Evolutionary conservation across 2,113 vertebrate species (phyloP).

Genomic region (Neodon shergylaensis): DNA sequence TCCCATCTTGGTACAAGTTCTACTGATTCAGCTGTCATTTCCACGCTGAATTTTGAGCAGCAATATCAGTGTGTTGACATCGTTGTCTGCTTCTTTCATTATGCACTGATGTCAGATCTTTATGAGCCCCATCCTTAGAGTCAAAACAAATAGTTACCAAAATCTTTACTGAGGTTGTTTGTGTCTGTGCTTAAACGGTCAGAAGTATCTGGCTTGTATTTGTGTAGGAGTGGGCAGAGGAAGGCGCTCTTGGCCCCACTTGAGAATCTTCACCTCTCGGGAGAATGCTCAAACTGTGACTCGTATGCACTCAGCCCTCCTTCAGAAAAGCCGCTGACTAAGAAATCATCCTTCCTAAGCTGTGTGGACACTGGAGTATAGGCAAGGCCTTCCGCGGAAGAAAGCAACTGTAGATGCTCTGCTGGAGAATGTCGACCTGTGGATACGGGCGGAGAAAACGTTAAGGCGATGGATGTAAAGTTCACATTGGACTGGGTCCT

Average conservation of each 20-base stretch:
- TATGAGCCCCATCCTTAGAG: background rate
- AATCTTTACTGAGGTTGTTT: background rate
- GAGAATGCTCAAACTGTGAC: background rate
- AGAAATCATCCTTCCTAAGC: background rate
- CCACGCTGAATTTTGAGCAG: background rate
- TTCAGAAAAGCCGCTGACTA: background rate
- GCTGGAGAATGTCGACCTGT: background rate
- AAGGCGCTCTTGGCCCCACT: background rate
- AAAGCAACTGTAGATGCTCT: background rate
- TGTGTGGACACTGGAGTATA: background rate
- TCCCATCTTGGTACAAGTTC: background rate
- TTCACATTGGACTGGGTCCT: background rate
- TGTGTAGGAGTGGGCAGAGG: background rate
- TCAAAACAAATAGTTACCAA: background rate
- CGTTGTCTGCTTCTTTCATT: background rate
- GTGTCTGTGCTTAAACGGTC: constrained; percentile 15
- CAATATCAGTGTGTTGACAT: background rate
- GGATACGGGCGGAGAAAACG: constrained; percentile 10
- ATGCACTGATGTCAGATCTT: background rate
- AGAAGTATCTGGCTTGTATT: background rate
- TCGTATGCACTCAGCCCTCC: background rate
- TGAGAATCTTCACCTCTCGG: background rate
- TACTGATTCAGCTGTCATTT: background rate
- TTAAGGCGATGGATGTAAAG: background rate
- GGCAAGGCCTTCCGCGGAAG: background rate